Evolutionary conservation across 2,113 vertebrate species (phyloP).

Genomic region (Hippocampus comes): DNA sequence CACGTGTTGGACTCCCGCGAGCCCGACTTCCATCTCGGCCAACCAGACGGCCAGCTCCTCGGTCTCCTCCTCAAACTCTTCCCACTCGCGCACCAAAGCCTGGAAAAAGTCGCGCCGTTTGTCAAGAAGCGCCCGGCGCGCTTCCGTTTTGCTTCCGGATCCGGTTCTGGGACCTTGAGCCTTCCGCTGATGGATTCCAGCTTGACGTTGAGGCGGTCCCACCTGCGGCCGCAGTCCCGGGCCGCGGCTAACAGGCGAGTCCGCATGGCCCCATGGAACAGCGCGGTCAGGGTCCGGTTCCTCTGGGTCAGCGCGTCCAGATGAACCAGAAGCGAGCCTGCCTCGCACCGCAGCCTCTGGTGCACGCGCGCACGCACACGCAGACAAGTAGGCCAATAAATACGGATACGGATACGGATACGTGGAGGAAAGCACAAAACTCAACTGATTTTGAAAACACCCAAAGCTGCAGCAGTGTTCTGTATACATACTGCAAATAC

Average conservation of each 20-base stretch:
- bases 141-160: neutral
- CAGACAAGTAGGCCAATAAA: no score
- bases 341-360: conserved; percentile 65
- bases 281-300: conserved; percentile 53
- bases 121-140: neutral
- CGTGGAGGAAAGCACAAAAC: no score
- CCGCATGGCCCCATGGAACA: conserved; percentile 48
- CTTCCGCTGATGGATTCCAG: conserved; percentile 46
- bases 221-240: conserved; percentile 61
- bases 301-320: conserved; percentile 68
- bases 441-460: neutral
- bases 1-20: conserved; percentile 69
- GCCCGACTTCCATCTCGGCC: conserved; percentile 70
- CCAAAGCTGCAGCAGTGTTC: no score
- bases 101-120: conserved; percentile 29
- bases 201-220: conserved; percentile 58
- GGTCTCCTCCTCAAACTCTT: conserved; percentile 72
- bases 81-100: conserved; percentile 70
- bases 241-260: conserved; percentile 48
- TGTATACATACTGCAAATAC: no score
- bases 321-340: conserved; percentile 54
- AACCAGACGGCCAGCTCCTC: conserved; percentile 72
- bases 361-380: neutral
- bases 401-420: no score
- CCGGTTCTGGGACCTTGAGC: conserved; percentile 55